Evolutionary conservation across 2,113 vertebrate species (phyloP), one percentile per base, ranked within the genome.

Genomic region (Chrysemys picta): DNA sequence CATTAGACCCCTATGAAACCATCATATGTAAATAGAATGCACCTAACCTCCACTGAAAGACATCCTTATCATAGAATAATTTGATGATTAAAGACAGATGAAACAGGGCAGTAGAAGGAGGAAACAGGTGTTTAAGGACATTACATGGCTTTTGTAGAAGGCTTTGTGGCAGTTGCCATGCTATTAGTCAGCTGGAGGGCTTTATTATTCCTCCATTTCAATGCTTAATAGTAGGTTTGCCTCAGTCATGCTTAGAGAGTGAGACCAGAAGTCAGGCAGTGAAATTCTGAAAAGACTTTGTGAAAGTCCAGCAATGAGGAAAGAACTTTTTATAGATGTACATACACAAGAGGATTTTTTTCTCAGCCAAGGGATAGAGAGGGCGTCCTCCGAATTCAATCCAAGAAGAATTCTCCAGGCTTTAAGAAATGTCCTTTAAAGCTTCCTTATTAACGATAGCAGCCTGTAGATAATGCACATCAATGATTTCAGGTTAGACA

Each of bases 361-460:
- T 76, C 89, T 90, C 54, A 85, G 54, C 21, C 91, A 89, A 89
- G 79, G 80, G 89, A 92, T 69, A 94, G 94, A 94, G 81, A 93
- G 69, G 78, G 72, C 0, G 0, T 93, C 89, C 93, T 97, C 93
- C 78, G 94, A 89, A 47, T 98, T 96, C 86, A 93, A 84, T 75
- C 89, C 90, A 57, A 92, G 95, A 96, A 89, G 91, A 97, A 93
- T 92, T 94, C 52, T 91, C 81, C 80, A 92, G 62, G 76, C 80
- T 97, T 97, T 95, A 97, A 98, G 96, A 98, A 81, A 76, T 89
- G 87, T 94, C 59, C 91, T 97, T 97, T 91, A 96, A 96, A 96
- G 89, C 75, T 93, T 88, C 57, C 93, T 97, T 96, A 94, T 96
- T 96, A 97, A 96, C 88, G 89, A 91, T 82, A 96, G 69, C 79